Base-by-base conservation (phyloP, 2,113 vertebrate genomes). In the Perca fluviatilis region DNA sequence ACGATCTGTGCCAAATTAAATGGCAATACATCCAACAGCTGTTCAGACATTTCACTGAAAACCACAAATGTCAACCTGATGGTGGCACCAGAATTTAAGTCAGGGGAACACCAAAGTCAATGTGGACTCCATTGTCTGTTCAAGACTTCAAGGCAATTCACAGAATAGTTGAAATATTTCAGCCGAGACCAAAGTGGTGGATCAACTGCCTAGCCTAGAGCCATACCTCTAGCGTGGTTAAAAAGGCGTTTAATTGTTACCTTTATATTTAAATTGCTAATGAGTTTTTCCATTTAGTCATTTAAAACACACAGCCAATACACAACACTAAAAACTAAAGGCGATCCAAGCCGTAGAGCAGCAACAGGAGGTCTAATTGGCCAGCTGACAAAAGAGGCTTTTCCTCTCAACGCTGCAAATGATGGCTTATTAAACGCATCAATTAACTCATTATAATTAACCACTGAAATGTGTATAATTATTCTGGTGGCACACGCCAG, bases 391-490 rank as follows among this genome's bases (percentile, higher is more conserved):
- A 69, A 77, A 70, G 54, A 80, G 58, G 19, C 57, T 82, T 7
- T 49, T 79, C 46, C 70, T 56, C 76, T 50, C 30, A 49, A 18
- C 16, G 43, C 83, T 43, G 69, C 85, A 70, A 71, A 85, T 71
- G 27, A 82, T 54, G 57, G 67, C 78, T 77, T 63, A 83, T 88
- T 87, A 80, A 73, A 80, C 36, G 64, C 87, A 84, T 86, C 76
- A 79, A 63, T 86, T 62, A 75, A 70, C 83, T 47, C 83, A 75
- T 89, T 88, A 50, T 87, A 60, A 85, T 72, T 21, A 82, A 65
- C 30, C 75, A 36, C 16, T 74, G 77, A 85, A 73, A 87, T 64
- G 77, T 60, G 82, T 65, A 27, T 74, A 80, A 81, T 82, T 77
- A 72, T 68, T 76, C 71, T 57, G 65, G 25, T 65, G 82, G 40